phyloP scores from a whole-genome alignment of 2,888 invertebrate genomes.

The Lingula anatina region DNA sequence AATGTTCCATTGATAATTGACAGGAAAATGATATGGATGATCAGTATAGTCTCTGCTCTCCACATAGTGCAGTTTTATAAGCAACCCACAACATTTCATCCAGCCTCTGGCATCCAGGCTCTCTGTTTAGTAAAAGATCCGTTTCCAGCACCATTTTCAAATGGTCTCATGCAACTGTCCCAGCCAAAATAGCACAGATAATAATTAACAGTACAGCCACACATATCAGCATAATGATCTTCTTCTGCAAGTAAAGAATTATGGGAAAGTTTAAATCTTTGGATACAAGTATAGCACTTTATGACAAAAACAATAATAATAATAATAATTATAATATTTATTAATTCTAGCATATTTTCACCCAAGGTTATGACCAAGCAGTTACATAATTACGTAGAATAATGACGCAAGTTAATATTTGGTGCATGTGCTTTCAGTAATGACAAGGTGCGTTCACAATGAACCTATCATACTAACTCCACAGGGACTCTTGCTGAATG shows the following conservation, averaged over 20 bases:
- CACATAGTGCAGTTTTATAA: no score
- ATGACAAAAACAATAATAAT: constrained; percentile 3
- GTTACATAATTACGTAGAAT: background rate
- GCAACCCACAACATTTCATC: no score
- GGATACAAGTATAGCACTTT: background rate
- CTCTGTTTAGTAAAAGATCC: no score
- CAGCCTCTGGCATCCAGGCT: no score
- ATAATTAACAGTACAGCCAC: constrained; percentile 75
- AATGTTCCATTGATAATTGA: no score
- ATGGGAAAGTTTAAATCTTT: constrained; percentile 11
- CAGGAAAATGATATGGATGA: no score
- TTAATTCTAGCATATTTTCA: constrained; percentile 1
- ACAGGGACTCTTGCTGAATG: no score
- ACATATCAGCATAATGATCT: constrained; percentile 88
- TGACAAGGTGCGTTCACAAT: no score
- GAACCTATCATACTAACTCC: no score
- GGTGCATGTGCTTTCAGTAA: background rate
- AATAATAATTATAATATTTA: background rate
- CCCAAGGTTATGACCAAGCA: background rate
- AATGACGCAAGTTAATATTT: background rate
- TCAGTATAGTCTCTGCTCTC: no score
- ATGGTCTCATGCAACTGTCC: constrained; percentile 54
- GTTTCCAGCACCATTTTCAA: no score
- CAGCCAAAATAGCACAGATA: constrained; percentile 65
- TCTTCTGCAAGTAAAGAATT: constrained; percentile 68